Conservation (phyloP, 2,113 vertebrate genomes). For the Oostethus manadensis region DNA sequence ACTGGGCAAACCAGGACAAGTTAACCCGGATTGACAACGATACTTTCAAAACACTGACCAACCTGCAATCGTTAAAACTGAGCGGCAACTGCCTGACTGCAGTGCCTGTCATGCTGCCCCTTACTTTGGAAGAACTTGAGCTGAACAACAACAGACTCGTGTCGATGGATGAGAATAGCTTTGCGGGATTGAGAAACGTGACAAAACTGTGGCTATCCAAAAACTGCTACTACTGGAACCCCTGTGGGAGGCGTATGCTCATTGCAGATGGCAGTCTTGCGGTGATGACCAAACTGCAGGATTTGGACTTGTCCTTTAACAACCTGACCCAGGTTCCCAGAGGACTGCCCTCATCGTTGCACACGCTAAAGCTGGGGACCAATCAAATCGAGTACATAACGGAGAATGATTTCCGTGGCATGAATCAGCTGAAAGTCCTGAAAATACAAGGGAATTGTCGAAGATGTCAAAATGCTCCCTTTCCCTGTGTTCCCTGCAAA, state of each 20-base stretch:
- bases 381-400: slow-evolving; percentile 62
- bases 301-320: slow-evolving; percentile 55
- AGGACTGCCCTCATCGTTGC: slow-evolving; percentile 39
- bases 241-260: slow-evolving; percentile 12
- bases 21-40: neutral
- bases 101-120: slow-evolving; percentile 53
- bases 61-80: slow-evolving; percentile 48
- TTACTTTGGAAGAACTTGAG: slow-evolving; percentile 22
- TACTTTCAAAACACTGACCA: slow-evolving; percentile 62
- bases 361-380: slow-evolving; percentile 20
- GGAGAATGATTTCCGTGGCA: slow-evolving; percentile 48
- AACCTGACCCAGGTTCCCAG: slow-evolving; percentile 61
- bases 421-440: slow-evolving; percentile 48
- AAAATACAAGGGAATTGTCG: slow-evolving; percentile 75
- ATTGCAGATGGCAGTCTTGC: slow-evolving; percentile 41
- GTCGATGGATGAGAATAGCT: slow-evolving; percentile 20
- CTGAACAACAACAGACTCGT: slow-evolving; percentile 52
- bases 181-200: slow-evolving; percentile 44
- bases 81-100: slow-evolving; percentile 24
- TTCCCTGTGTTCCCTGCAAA: slow-evolving; percentile 56
- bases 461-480: slow-evolving; percentile 66
- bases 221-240: slow-evolving; percentile 64
- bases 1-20: slow-evolving; percentile 22
- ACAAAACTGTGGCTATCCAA: slow-evolving; percentile 27
- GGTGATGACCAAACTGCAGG: slow-evolving; percentile 20